These are phyloP conservation scores for Ennomos fuscantarius DNA, from an alignment of 2,888 invertebrate genomes.

Conservation along the genomic window DNA sequence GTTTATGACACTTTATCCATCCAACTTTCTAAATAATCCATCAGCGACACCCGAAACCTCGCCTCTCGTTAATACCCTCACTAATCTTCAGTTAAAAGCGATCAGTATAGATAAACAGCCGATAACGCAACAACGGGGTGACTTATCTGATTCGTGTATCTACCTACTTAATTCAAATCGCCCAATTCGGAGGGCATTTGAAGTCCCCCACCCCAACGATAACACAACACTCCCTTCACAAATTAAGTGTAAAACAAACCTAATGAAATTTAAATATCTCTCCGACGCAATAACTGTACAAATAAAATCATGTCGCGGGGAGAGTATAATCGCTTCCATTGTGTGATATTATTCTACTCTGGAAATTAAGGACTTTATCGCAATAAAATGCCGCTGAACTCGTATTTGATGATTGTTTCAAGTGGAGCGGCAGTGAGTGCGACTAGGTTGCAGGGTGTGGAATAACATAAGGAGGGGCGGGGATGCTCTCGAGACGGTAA, in stretches of 20 bases:
- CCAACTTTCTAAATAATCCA: constrained; percentile 22
- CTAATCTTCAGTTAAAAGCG: constrained; percentile 64
- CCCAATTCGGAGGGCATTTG: constrained; percentile 72
- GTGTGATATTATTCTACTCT: constrained; percentile 65
- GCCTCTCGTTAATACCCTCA: constrained; percentile 51
- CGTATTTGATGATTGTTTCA: constrained; percentile 33
- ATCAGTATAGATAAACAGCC: constrained; percentile 52
- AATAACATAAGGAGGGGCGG: constrained; percentile 73
- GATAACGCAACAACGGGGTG: constrained; percentile 66
- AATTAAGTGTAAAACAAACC: constrained; percentile 86
- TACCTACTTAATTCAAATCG: constrained; percentile 76
- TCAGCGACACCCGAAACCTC: constrained; percentile 37
- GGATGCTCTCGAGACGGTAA: constrained; percentile 74
- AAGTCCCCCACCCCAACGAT: constrained; percentile 78
- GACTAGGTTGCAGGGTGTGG: constrained; percentile 68
- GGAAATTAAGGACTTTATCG: constrained; percentile 67
- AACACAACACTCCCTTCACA: constrained; percentile 73
- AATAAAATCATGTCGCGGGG: constrained; percentile 83
- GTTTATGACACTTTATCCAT: constrained; percentile 13
- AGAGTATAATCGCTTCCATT: constrained; percentile 80
- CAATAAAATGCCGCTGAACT: constrained; percentile 46
- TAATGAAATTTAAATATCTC: constrained; percentile 85
- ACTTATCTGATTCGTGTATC: constrained; percentile 73
- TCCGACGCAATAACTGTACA: constrained; percentile 82
- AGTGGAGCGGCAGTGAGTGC: constrained; percentile 44